These are phyloP conservation scores for Alethe castanea DNA, from an alignment of 2,113 vertebrate genomes.

Conservation along the genomic window DNA sequence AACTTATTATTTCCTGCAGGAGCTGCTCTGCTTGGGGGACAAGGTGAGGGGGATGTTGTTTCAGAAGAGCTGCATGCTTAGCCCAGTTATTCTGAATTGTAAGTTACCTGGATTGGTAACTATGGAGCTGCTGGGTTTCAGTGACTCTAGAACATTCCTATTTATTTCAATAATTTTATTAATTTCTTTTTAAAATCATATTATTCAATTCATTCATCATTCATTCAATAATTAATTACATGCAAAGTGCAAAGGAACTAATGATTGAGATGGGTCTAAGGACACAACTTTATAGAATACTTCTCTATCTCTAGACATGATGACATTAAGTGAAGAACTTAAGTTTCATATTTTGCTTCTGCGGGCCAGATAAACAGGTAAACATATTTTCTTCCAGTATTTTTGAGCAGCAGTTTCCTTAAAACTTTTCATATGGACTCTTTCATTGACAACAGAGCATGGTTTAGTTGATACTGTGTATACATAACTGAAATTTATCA, in stretches of 20 bases:
- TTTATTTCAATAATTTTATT: not conserved
- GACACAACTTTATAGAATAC: not conserved
- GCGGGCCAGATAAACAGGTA: not conserved
- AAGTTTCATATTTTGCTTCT: not conserved
- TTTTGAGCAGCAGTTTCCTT: not conserved
- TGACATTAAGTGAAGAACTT: not conserved
- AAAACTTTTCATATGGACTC: not conserved
- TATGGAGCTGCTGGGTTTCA: not conserved
- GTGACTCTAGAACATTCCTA: not conserved
- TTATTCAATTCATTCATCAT: no score
- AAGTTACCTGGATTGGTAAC: not conserved
- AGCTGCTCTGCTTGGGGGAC: accelerated
- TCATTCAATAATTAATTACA: not conserved
- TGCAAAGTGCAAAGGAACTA: not conserved
- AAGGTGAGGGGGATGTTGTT: not conserved
- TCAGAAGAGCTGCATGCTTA: not conserved
- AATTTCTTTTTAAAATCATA: not conserved
- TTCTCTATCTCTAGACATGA: not conserved
- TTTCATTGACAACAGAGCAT: not conserved
- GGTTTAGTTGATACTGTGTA: not conserved
- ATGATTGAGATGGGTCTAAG: not conserved
- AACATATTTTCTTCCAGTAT: not conserved
- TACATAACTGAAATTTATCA: not conserved
- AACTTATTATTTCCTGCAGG: not conserved
- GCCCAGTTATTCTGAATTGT: not conserved